phyloP scores from a whole-genome alignment of 1,140 invertebrate genomes.

The Lordiphosa stackelbergi region DNA sequence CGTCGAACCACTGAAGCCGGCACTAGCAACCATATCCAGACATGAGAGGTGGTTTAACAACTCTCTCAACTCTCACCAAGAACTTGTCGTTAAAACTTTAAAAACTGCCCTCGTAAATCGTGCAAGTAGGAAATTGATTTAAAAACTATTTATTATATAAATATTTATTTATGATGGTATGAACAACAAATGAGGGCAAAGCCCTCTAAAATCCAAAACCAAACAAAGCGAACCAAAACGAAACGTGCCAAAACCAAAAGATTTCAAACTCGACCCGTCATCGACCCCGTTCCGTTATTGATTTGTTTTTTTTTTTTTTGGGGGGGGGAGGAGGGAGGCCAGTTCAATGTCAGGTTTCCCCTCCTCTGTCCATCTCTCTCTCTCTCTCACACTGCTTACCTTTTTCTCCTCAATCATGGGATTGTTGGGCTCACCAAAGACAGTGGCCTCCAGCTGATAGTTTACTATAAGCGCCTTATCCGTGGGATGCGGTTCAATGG shows the following conservation, averaged over 20 bases:
- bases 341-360: conserved; percentile 34
- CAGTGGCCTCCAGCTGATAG: conserved; percentile 92
- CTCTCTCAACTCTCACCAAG: no score
- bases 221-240: neutral
- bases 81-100: no score
- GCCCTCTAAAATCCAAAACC: conserved; percentile 11
- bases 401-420: conserved; percentile 91
- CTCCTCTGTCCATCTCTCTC: neutral
- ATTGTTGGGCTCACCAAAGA: conserved; percentile 89
- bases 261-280: conserved; percentile 20
- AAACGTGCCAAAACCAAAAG: neutral
- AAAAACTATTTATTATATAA: conserved; percentile 2
- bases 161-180: conserved; percentile 27
- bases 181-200: conserved; percentile 33
- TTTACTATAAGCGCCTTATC: conserved; percentile 93
- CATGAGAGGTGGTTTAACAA: no score
- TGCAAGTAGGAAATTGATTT: conserved; percentile 1
- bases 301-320: conserved; percentile 10
- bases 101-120: no score
- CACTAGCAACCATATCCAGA: no score
- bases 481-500: conserved; percentile 92
- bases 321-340: neutral
- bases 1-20: no score
- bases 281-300: conserved; percentile 44
- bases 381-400: conserved; percentile 76